These are phyloP conservation scores for Cotesia chilonis DNA, from an alignment of 1,140 invertebrate genomes.

Conservation along the genomic window DNA sequence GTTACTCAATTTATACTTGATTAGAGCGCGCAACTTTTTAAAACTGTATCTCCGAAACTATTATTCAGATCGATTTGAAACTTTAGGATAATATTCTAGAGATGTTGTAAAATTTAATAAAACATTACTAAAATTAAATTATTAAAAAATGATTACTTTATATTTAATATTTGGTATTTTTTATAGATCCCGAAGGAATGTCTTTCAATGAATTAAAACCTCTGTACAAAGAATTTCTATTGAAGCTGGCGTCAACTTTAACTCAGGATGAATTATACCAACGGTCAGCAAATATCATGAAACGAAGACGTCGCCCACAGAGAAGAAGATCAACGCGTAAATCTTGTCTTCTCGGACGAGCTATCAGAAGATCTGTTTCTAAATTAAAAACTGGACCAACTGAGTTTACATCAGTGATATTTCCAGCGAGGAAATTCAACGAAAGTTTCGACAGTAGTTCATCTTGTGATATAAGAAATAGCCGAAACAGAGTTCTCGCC, in stretches of 20 bases:
- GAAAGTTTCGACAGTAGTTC: conserved; percentile 62
- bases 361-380: conserved; percentile 63
- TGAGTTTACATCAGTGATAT: conserved; percentile 67
- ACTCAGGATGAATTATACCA: conserved; percentile 91
- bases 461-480: conserved; percentile 57
- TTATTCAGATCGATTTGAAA: too few relatives aligned
- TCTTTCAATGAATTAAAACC: conserved; percentile 91
- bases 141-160: neutral
- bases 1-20: too few relatives aligned
- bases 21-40: too few relatives aligned
- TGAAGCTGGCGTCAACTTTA: conserved; percentile 85
- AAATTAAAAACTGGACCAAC: conserved; percentile 61
- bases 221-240: conserved; percentile 87
- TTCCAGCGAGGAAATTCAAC: conserved; percentile 60
- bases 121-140: too few relatives aligned
- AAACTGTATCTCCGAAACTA: too few relatives aligned
- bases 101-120: too few relatives aligned
- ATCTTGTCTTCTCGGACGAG: conserved; percentile 57
- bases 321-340: conserved; percentile 57
- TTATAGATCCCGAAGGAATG: conserved; percentile 83
- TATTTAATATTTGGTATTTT: conserved; percentile 30
- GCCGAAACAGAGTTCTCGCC: conserved; percentile 54
- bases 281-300: conserved; percentile 88
- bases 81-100: too few relatives aligned
- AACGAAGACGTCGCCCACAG: conserved; percentile 69